phyloP scores from a whole-genome alignment of 2,888 invertebrate genomes.

The Drosophila recens region DNA sequence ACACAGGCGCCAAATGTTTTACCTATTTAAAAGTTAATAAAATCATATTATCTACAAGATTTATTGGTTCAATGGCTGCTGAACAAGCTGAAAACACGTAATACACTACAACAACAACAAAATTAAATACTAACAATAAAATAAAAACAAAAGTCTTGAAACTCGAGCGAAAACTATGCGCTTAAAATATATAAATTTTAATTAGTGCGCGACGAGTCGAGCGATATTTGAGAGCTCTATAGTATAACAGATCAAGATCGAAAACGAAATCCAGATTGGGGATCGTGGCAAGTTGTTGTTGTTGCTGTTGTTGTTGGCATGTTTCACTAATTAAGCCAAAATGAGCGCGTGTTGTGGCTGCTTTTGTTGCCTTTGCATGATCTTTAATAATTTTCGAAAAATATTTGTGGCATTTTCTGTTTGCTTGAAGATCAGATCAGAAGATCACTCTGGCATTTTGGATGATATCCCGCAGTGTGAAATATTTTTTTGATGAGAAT shows the following conservation, averaged over 20 bases:
- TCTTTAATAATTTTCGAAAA: slow-evolving; percentile 77
- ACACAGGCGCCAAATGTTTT: slow-evolving; percentile 77
- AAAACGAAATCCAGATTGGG: slow-evolving; percentile 53
- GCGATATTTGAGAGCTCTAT: slow-evolving; percentile 66
- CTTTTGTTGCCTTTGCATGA: slow-evolving; percentile 64
- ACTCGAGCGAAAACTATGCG: slow-evolving; percentile 58
- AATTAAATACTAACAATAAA: slow-evolving; percentile 10
- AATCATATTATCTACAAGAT: slow-evolving; percentile 77
- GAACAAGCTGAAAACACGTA: slow-evolving; percentile 50
- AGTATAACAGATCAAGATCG: slow-evolving; percentile 69
- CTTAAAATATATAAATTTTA: slow-evolving; percentile 74
- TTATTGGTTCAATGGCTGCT: slow-evolving; percentile 71
- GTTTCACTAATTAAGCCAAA: slow-evolving; percentile 80
- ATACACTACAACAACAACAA: slow-evolving; percentile 20
- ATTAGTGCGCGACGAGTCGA: slow-evolving; percentile 66
- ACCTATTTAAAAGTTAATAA: slow-evolving; percentile 79
- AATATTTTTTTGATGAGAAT: slow-evolving; percentile 80
- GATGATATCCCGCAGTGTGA: slow-evolving; percentile 79
- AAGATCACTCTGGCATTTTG: slow-evolving; percentile 24
- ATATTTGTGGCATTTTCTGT: slow-evolving; percentile 65
- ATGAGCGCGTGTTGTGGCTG: slow-evolving; percentile 65
- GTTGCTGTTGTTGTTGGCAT: slow-evolving; percentile 54
- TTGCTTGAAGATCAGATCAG: slow-evolving; percentile 48
- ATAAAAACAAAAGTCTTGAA: slow-evolving; percentile 34
- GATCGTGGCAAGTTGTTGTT: slow-evolving; percentile 39